A percentile compares a stretch with the other conserved stretches of the same genome.
Conservation (phyloP, 2,797 vertebrate species). For the Tachyglossus aculeatus region DNA sequence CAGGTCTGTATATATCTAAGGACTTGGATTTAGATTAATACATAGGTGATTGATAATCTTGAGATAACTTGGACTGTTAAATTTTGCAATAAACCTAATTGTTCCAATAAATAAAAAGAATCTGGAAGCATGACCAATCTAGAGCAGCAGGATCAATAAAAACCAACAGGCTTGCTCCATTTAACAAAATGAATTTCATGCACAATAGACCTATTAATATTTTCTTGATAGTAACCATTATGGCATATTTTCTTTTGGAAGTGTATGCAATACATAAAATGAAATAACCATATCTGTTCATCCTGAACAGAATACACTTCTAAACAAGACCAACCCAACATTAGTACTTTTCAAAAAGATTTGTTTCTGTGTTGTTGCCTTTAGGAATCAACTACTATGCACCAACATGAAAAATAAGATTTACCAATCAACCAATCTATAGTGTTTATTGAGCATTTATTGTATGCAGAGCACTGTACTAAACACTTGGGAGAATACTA, state of each 20-base stretch:
- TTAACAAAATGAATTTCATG: slow-evolving; percentile 51
- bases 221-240: slow-evolving; percentile 28
- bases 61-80: neutral
- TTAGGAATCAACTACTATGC: too few relatives aligned
- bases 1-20: neutral
- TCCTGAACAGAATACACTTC: neutral
- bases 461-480: too few relatives aligned
- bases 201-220: slow-evolving; percentile 41
- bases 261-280: neutral
- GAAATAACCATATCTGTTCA: neutral
- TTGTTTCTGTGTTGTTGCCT: neutral
- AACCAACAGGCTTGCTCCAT: slow-evolving; percentile 22
- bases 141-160: slow-evolving; percentile 42
- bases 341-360: neutral
- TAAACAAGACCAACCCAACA: neutral
- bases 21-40: slow-evolving; percentile 2
- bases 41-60: slow-evolving; percentile 1
- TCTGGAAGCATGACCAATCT: slow-evolving; percentile 15
- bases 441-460: too few relatives aligned
- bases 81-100: slow-evolving; percentile 1
- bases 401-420: too few relatives aligned
- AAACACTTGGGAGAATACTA: too few relatives aligned
- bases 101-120: slow-evolving; percentile 25
- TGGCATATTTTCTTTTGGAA: slow-evolving; percentile 12
- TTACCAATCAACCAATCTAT: too few relatives aligned